Base-by-base conservation (phyloP, 2,888 invertebrate genomes). In the Hermaeophaga mercurialis region DNA sequence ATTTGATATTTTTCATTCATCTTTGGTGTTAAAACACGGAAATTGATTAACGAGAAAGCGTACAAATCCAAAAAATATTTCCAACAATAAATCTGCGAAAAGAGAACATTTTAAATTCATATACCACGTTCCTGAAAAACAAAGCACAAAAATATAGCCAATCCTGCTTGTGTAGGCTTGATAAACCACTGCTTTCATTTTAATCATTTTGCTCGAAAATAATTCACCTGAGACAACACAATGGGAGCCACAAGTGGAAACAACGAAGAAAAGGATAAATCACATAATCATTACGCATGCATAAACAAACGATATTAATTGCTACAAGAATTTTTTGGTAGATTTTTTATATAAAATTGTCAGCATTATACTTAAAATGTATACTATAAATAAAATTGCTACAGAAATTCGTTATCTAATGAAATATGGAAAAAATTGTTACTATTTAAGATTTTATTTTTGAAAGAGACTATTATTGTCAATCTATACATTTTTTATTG, bases 211-310 rank as follows among this genome's bases (percentile, higher is more conserved):
- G 34, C 33, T 49, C 48, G 53, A 58, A 58, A 58, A 58, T 58
- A 58, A 58, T 58, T 54, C 54, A 54, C 58, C 36, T 33, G 43
- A 49, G 54, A 54, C 58, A 45, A 58, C 54, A 58, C 58, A 58
- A 58, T 58, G 58, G 48, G 14, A 36, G 47, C 28, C 18, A n/a
- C n/a, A n/a, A n/a, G n/a, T n/a, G n/a, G n/a, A n/a, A 45, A 49
- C 28, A 58, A 22, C 44, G 34, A 54, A 44, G 50, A 45, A 45
- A 39, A 44, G 45, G 22, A 56, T 56, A 50, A 56, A 54, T 52
- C 52, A 52, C 43, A 43, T 17, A 14, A 34, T 54, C 54, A 56
- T 56, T 50, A 56, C 50, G 50, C 50, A 46, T 55, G 48, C 55
- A 55, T 46, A 45, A 50, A 56, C 50, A 50, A n/a, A 14, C 15